Percentiles rank a stretch among this genome's conserved stretches.
Evolutionary conservation across 2,797 vertebrate species (phyloP).

Genomic region (Peromyscus melanophrys): DNA sequence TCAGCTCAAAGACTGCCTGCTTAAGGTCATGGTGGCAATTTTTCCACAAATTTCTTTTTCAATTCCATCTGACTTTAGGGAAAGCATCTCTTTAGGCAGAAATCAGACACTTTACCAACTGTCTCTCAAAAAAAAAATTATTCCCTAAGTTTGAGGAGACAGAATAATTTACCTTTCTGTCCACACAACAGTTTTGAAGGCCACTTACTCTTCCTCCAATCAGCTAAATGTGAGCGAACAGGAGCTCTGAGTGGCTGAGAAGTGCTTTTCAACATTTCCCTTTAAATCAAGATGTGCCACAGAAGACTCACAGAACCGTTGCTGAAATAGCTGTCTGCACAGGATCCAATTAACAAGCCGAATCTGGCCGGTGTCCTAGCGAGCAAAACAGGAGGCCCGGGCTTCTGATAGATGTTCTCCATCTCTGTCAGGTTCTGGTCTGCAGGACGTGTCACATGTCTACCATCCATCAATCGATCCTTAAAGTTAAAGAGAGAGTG

Average conservation of each 20-base stretch:
- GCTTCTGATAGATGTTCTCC: conserved; percentile 19
- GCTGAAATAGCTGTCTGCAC: conserved; percentile 40
- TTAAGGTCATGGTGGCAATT: conserved; percentile 75
- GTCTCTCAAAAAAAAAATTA: conserved; percentile 41
- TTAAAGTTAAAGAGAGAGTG: not conserved
- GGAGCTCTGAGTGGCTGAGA: conserved; percentile 4
- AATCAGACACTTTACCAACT: conserved; percentile 38
- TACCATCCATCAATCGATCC: not conserved
- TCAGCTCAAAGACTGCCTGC: conserved; percentile 42
- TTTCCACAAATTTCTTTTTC: conserved; percentile 53
- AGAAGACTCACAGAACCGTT: conserved; percentile 16
- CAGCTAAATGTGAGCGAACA: conserved; percentile 35
- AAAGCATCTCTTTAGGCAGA: conserved; percentile 62
- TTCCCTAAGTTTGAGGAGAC: conserved; percentile 35
- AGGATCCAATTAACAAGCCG: conserved; percentile 59
- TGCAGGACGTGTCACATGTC: not conserved
- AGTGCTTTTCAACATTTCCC: conserved; percentile 39
- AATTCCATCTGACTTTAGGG: conserved; percentile 56
- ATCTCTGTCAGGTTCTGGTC: conserved; percentile 56
- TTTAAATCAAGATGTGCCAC: conserved; percentile 64
- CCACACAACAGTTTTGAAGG: not conserved
- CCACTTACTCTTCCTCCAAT: not conserved
- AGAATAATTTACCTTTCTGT: conserved; percentile 14
- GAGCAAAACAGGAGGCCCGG: not conserved
- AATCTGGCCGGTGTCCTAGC: not conserved